These are phyloP conservation scores for Echeneis naucrates DNA, from an alignment of 2,797 vertebrate species.

Conservation along the genomic window DNA sequence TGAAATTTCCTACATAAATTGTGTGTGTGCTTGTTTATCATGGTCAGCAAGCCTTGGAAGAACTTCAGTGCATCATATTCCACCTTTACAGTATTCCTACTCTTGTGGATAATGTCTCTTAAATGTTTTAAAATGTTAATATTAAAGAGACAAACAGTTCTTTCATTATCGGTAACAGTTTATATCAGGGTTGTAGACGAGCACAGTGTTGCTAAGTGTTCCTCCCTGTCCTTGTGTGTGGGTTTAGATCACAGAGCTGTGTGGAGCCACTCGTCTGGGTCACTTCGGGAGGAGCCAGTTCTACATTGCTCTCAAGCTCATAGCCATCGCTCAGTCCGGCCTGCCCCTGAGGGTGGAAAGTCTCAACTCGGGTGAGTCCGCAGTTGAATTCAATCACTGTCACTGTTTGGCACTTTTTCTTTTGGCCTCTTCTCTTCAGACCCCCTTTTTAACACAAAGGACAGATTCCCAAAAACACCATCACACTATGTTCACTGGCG, in stretches of 20 bases:
- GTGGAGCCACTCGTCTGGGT: slow-evolving; percentile 96
- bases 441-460: background rate
- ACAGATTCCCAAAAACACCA: background rate
- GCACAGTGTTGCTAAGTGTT: slow-evolving; percentile 52
- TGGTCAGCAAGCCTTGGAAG: background rate
- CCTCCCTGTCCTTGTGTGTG: slow-evolving; percentile 31
- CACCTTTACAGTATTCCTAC: background rate
- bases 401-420: background rate
- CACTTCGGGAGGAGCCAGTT: slow-evolving; percentile 99
- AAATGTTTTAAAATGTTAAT: background rate
- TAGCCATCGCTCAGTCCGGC: slow-evolving; percentile 96
- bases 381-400: slow-evolving; percentile 1
- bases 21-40: background rate
- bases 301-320: slow-evolving; percentile 98
- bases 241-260: slow-evolving; percentile 95
- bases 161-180: background rate
- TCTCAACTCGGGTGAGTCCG: slow-evolving; percentile 93
- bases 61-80: background rate
- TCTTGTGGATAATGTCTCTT: background rate
- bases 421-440: background rate
- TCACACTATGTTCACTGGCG: background rate
- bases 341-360: slow-evolving; percentile 96
- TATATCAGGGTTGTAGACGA: slow-evolving; percentile 22
- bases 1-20: background rate
- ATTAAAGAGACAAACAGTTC: background rate